A percentile compares a stretch with the other conserved stretches of the same genome.
Conservation (phyloP, 2,888 invertebrate genomes). For the Polydrusus pterygomalis region DNA sequence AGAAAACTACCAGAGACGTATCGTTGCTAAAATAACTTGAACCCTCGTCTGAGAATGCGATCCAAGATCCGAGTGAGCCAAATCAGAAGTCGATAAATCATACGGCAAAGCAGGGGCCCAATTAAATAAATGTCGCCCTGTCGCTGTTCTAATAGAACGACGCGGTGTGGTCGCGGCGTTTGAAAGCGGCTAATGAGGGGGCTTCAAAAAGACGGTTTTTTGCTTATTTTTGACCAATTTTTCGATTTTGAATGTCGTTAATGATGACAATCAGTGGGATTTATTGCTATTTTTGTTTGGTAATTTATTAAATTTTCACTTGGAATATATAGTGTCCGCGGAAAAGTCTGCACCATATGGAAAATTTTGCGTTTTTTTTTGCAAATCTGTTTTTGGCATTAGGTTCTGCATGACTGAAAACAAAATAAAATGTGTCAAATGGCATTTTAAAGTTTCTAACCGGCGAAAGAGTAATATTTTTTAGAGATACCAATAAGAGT, state of each 20-base stretch:
- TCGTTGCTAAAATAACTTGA: constrained; percentile 35
- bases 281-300: background rate
- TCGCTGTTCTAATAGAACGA: constrained; percentile 49
- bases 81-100: constrained; percentile 53
- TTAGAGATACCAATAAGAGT: too few relatives aligned
- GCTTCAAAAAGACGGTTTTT: constrained; percentile 24
- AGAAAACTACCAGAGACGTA: constrained; percentile 30
- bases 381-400: too few relatives aligned
- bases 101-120: constrained; percentile 51
- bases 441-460: too few relatives aligned
- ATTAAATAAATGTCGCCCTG: constrained; percentile 53
- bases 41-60: constrained; percentile 43
- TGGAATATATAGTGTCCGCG: too few relatives aligned
- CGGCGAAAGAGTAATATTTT: too few relatives aligned
- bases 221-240: background rate
- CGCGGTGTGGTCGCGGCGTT: constrained; percentile 48
- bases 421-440: too few relatives aligned
- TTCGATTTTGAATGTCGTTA: background rate
- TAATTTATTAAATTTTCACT: background rate
- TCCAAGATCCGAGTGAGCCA: constrained; percentile 50
- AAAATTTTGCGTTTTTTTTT: too few relatives aligned
- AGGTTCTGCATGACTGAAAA: too few relatives aligned
- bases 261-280: background rate
- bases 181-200: constrained; percentile 50
- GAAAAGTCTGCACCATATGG: too few relatives aligned